Conservation (phyloP, 1,140 invertebrate genomes). For the Leptinotarsa undecemlineata region DNA sequence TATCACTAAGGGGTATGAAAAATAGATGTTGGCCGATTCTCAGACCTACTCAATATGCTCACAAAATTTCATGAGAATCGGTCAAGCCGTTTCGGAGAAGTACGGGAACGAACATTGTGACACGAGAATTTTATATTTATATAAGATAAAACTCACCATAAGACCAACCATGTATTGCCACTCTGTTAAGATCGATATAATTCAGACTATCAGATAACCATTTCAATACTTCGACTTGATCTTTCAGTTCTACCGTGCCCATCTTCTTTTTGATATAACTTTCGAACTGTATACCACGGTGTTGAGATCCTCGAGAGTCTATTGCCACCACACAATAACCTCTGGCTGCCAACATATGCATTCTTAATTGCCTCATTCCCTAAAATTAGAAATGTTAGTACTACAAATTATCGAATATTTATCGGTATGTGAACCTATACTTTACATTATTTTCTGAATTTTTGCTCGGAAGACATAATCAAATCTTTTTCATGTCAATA, state of each 20-base stretch:
- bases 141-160: constrained; percentile 78
- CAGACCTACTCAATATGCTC: too few relatives aligned
- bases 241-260: constrained; percentile 93
- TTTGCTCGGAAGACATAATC: too few relatives aligned
- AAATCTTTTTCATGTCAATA: too few relatives aligned
- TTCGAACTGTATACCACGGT: constrained; percentile 91
- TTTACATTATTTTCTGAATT: too few relatives aligned
- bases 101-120: too few relatives aligned
- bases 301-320: constrained; percentile 92
- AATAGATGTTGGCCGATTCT: too few relatives aligned
- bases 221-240: constrained; percentile 93
- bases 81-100: too few relatives aligned
- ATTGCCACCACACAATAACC: constrained; percentile 96
- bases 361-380: constrained; percentile 86
- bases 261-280: constrained; percentile 84
- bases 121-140: too few relatives aligned
- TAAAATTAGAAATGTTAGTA: constrained; percentile 49
- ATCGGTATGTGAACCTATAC: too few relatives aligned
- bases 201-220: constrained; percentile 82
- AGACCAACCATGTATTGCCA: constrained; percentile 98
- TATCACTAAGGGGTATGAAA: too few relatives aligned
- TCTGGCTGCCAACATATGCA: constrained; percentile 94
- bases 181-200: constrained; percentile 88
- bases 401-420: too few relatives aligned
- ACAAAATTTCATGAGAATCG: too few relatives aligned